Conservation (phyloP, 2,113 vertebrate species). For the Zeus faber region DNA sequence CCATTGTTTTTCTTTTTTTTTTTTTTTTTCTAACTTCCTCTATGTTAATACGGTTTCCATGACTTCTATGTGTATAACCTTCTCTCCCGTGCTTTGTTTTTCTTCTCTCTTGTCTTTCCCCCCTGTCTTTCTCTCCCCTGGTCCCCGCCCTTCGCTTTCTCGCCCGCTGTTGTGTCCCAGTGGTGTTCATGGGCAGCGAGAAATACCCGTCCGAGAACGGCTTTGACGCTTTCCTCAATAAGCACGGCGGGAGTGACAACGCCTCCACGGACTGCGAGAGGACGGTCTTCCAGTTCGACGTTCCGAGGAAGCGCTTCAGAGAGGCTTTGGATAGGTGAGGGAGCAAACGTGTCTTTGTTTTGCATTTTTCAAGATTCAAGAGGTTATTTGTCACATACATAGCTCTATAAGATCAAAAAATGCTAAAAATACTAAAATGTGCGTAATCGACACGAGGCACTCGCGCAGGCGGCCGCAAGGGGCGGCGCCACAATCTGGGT, state of each 20-base stretch:
- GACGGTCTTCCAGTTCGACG: slow-evolving; percentile 95
- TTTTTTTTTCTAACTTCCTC: no score
- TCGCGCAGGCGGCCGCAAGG: no score
- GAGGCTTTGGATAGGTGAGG: slow-evolving; percentile 92
- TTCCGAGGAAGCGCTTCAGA: slow-evolving; percentile 93
- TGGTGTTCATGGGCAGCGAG: slow-evolving; percentile 98
- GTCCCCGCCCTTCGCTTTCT: neutral
- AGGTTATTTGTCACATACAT: no score
- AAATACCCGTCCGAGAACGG: slow-evolving; percentile 97
- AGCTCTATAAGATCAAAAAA: no score
- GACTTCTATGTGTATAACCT: neutral
- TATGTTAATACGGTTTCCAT: neutral
- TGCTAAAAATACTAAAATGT: no score
- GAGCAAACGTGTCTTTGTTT: no score
- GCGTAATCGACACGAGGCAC: no score
- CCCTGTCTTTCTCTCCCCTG: neutral
- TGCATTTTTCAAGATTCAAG: no score
- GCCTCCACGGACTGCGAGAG: slow-evolving; percentile 96
- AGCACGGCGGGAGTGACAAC: slow-evolving; percentile 94
- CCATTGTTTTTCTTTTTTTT: slow-evolving; percentile 4
- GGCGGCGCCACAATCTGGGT: no score
- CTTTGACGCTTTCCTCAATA: slow-evolving; percentile 95
- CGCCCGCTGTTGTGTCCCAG: slow-evolving; percentile 66
- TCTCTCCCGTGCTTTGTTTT: neutral
- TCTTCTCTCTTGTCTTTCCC: neutral